Evolutionary conservation across 2,888 invertebrate species (phyloP), one percentile per base, ranked within the genome.

Genomic region (Tetragonisca angustula): DNA sequence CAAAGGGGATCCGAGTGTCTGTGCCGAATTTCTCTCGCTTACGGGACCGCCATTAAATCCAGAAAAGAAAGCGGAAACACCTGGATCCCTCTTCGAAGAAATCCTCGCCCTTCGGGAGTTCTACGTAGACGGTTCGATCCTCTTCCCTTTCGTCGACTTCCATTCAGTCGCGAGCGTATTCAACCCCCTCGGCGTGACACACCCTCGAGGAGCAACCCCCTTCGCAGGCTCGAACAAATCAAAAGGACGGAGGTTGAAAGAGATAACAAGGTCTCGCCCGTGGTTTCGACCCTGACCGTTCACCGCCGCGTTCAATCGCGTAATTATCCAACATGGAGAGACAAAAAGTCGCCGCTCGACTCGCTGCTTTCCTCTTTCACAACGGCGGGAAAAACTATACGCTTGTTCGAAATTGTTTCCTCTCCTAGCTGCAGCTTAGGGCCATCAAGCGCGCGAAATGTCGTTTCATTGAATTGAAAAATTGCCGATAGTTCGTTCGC

Each of bases 201-300:
- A 62, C 67, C 65, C 69, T 86, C 79, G 79, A 79, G 74, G 70
- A 52, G 50, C 78, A 74, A 65, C 56, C 62, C 78, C 71, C 61
- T 67, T 52, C 59, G 61, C 75, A 83, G 81, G 79, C 70, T 76
- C 65, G 81, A 74, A 65, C 62, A n/a, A 65, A 19, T 27, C 19
- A 61, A 21, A n/a, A 32, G 43, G 49, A 52, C 11, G 11, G 43
- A 43, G 69, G 76, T 68, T 70, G 72, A 81, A 76, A 78, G 64
- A 87, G 79, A 89, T 88, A 89, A 89, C 85, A 88, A 85, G 82
- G 83, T 87, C 87, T 78, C 77, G 71, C 65, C 76, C 81, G 56
- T 79, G 80, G 78, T 76, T 78, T 80, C 75, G 77, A 80, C 54
- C n/a, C 79, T 76, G 78, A 59, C 65, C 81, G 68, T 80, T 79